phyloP scores from a whole-genome alignment of 2,797 vertebrate genomes.

The Cygnus olor region DNA sequence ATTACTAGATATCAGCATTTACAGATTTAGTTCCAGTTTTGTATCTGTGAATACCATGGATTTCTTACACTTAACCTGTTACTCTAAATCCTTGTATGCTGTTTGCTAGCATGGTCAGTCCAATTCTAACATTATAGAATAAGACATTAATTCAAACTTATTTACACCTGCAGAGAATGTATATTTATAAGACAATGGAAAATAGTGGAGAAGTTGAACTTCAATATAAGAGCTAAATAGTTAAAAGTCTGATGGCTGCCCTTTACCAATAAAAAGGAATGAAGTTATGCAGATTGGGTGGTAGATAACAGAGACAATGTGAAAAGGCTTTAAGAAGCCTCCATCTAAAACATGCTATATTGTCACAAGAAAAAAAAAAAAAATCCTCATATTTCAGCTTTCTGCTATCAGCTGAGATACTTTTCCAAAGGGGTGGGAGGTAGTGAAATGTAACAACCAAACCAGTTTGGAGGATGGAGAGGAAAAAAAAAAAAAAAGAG shows the following conservation, averaged over 20 bases:
- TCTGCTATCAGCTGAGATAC: background rate
- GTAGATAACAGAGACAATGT: background rate
- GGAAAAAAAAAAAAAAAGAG: background rate
- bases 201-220: background rate
- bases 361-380: background rate
- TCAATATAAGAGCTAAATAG: background rate
- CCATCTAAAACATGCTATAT: background rate
- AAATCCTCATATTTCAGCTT: background rate
- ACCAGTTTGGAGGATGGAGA: background rate
- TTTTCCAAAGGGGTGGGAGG: background rate
- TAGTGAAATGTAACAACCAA: background rate
- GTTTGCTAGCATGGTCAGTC: conserved; percentile 13
- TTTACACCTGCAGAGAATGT: background rate
- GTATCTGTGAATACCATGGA: background rate
- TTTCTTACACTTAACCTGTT: background rate
- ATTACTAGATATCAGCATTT: background rate
- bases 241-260: conserved; percentile 24
- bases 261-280: conserved; percentile 22
- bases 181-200: background rate
- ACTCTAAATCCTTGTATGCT: conserved; percentile 18
- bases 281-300: conserved; percentile 30
- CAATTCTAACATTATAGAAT: background rate
- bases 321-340: background rate
- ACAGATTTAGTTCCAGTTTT: background rate
- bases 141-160: background rate